phyloP scores from a whole-genome alignment of 2,113 vertebrate species.

The Brachirus orientalis region DNA sequence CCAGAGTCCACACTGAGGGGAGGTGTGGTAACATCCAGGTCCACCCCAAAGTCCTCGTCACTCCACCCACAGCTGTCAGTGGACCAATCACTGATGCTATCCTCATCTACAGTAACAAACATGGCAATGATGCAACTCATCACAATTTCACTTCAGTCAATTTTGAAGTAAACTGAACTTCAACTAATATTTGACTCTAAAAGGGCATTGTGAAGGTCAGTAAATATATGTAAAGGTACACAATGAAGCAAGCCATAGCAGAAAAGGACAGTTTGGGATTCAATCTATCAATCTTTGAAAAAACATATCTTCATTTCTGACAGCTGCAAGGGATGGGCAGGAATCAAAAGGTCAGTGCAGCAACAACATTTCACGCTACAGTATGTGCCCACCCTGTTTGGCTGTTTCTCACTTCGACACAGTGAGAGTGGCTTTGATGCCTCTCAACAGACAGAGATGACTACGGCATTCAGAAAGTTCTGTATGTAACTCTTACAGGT shows the following conservation, averaged over 20 bases:
- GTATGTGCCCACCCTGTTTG: too few species aligned
- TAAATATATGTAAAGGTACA: constrained; percentile 7
- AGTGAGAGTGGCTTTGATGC: too few species aligned
- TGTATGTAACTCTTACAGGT: too few species aligned
- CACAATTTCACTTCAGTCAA: background rate
- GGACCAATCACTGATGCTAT: constrained; percentile 91
- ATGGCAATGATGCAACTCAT: too few species aligned
- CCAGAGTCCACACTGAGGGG: constrained; percentile 86
- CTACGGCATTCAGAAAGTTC: too few species aligned
- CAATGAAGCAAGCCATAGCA: constrained; percentile 59
- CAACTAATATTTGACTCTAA: background rate
- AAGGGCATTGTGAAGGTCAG: background rate
- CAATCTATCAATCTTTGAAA: constrained; percentile 45
- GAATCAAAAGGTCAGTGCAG: too few species aligned
- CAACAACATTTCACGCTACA: too few species aligned
- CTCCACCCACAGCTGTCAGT: constrained; percentile 95
- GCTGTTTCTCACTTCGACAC: too few species aligned
- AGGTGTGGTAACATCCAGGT: constrained; percentile 88
- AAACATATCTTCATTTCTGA: background rate
- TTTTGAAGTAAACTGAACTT: background rate
- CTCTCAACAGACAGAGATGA: too few species aligned
- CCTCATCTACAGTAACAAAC: constrained; percentile 84
- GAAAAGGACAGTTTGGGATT: constrained; percentile 53
- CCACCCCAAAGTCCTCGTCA: constrained; percentile 89
- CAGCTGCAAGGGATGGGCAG: background rate